Percentiles rank a stretch among this genome's conserved stretches.
phyloP scores from a whole-genome alignment of 2,797 vertebrate species.

The Ispidina lecontei region DNA sequence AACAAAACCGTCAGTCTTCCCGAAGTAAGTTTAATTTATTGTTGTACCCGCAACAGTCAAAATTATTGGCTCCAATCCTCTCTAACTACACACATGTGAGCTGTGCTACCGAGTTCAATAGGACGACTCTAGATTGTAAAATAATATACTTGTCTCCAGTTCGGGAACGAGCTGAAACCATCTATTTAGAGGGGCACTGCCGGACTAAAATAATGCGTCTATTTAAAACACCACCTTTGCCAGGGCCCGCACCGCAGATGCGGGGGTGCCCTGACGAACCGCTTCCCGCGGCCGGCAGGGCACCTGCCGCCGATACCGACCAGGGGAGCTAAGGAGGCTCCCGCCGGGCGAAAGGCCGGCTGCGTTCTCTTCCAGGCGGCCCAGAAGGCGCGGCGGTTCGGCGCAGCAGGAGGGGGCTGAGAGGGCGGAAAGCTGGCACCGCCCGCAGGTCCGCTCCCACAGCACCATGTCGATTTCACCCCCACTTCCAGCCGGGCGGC shows the following conservation, averaged over 20 bases:
- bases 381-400: accelerated
- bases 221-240: conserved; percentile 27
- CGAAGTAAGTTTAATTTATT: not conserved
- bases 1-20: not conserved
- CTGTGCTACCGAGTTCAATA: not conserved
- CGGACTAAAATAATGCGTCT: conserved; percentile 32
- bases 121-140: conserved; percentile 50
- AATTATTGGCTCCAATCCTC: not conserved
- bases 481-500: accelerated
- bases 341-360: too few species aligned
- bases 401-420: too few species aligned
- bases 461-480: accelerated
- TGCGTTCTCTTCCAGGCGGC: too few species aligned
- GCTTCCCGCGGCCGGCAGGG: not conserved
- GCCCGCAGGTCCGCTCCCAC: not conserved
- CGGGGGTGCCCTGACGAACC: not conserved
- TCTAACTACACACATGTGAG: not conserved
- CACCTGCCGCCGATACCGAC: not conserved
- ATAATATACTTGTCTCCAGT: conserved; percentile 50
- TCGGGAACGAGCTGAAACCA: conserved; percentile 14
- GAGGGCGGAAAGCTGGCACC: not conserved
- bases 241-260: not conserved
- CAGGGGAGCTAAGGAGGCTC: not conserved
- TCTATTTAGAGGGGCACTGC: conserved; percentile 28
- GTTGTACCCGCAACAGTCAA: not conserved